Base-by-base conservation (phyloP, 2,888 invertebrate genomes). In the Morpho achilles region DNA sequence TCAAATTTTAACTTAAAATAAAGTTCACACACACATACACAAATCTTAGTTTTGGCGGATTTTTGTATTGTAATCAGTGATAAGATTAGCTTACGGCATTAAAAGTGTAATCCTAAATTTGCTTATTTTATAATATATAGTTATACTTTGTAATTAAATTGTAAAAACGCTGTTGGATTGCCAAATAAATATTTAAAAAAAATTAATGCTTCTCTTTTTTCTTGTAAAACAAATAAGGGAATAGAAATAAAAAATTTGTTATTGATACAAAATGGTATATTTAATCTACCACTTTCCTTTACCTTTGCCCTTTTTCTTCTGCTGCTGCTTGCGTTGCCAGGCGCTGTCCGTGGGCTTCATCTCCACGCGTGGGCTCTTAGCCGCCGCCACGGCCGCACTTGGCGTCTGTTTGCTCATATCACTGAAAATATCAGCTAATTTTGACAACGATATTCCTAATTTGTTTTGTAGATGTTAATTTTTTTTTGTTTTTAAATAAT, bases 301-400 rank as follows among this genome's bases (percentile, higher is more conserved):
- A 0, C 81, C 81, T 63, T 87, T 87, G 69, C 94, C 95, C 82
- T 95, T 95, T 78, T 94, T 95, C 79, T 94, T 94, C 76, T 94
- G 94, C 60, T 94, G 94, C 56, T 94, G 94, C 72, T 94, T 95
- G 67, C 94, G 93, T 69, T 95, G 94, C 82, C 95, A 95, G n/a
- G 94, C 92, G 59, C 93, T 94, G 42, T 91, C 91, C 0, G 89
- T 73, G 46, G 92, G 85, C 66, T 92, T 92, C 63, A 91, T 87
- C 61, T 93, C 93, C 3, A 92, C 92, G 32, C 94, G 93, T 1
- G 92, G 91, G 59, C 91, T 91, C 76, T 92, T 92, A 23, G 87
- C 86, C 7, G 91, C 76, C 1, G 80, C 69, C 0, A 79, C 71
- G 0, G 79, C 65, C 0, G 76, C 65, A 0, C 69, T 64, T 0